Evolutionary conservation across 2,797 vertebrate genomes (phyloP).

Genomic region (Enteromius treurensis): DNA sequence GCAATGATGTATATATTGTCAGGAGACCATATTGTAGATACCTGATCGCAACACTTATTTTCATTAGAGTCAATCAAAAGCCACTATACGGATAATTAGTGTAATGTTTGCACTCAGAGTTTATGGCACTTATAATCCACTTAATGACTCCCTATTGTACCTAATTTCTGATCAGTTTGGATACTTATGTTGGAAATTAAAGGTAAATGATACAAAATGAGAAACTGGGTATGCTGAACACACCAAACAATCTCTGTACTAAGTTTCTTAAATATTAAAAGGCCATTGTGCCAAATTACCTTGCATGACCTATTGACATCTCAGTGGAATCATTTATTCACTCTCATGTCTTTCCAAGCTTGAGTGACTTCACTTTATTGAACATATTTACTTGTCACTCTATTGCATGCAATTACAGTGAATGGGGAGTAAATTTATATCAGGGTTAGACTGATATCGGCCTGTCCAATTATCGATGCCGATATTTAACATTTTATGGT

Average conservation of each 20-base stretch:
- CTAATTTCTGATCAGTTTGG: conserved; percentile 13
- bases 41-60: conserved; percentile 22
- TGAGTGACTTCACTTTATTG: not conserved
- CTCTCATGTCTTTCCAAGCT: not conserved
- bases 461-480: not conserved
- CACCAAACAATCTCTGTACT: not conserved
- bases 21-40: conserved; percentile 19
- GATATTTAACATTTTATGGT: not conserved
- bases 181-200: not conserved
- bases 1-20: conserved; percentile 17
- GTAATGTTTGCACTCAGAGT: conserved; percentile 29
- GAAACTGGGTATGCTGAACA: not conserved
- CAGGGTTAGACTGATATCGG: not conserved
- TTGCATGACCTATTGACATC: not conserved
- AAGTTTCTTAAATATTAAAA: not conserved
- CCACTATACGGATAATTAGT: conserved; percentile 18
- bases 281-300: not conserved
- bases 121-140: conserved; percentile 26
- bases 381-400: not conserved
- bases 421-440: not conserved
- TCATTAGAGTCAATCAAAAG: conserved; percentile 28
- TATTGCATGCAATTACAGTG: not conserved
- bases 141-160: not conserved
- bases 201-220: conserved; percentile 12
- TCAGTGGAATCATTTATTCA: not conserved